Base-by-base conservation (phyloP, 1,140 invertebrate species). In the Drosophila trapezifrons region DNA sequence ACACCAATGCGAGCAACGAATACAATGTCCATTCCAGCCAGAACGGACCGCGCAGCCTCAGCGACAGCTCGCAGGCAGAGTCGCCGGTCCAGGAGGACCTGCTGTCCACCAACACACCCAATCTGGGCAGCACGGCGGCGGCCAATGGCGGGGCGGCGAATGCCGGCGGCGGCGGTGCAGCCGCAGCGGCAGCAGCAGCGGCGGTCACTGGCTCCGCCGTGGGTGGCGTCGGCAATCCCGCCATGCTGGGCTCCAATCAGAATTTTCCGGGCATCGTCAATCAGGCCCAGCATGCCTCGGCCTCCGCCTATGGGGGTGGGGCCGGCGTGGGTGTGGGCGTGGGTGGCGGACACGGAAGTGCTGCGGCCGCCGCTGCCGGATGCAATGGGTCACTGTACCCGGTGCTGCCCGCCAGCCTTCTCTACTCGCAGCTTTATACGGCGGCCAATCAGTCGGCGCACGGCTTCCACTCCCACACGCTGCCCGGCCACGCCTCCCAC, bases 371-470 rank as follows among this genome's bases (percentile, higher is more conserved):
- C 37, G 80, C 82, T 46, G 62, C 86, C 20, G 87, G 91, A 8
- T 95, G 94, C 83, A 95, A 95, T 83, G 95, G 95, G 71, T 95
- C 94, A 1, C 91, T 95, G 0, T 95, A 95, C 82, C 95, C 95
- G 0, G 95, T 96, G 1, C 92, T 97, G 42, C 96, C 96, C 0
- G 95, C 95, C 12, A 96, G 96, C 82, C 93, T 97, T 57, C 93
- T 97, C 7, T 97, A 97, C 92, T 96, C 96, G 15, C 96, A 97
- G 84, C 92, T 97, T 17, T 97, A 97, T 64, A 95, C 95, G 2
- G 95, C 95, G 17, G 95, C 95, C 32, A 96, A 96, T 83, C 96
- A 96, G 83, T 94, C 95, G 59, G 94, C 95, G 47, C 96, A 96
- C 72, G 95, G 96, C 76, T 95, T 95, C 74, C 95, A 95, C 78